A percentile compares a stretch with the other conserved stretches of the same genome.
These are phyloP conservation scores for Amniataba percoides DNA, from an alignment of 2,797 vertebrate genomes.

Conservation along the genomic window DNA sequence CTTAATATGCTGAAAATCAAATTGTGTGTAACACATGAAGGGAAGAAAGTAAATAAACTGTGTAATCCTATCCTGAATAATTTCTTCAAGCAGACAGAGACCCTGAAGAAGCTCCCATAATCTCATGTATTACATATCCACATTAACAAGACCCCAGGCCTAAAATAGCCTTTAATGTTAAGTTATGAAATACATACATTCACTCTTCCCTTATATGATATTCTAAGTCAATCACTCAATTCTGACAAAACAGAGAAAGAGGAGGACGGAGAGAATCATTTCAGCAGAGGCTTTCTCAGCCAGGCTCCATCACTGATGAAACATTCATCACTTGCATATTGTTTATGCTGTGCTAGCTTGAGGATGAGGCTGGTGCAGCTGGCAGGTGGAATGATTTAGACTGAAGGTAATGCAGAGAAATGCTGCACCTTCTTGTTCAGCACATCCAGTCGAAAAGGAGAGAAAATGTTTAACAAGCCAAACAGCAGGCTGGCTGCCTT, in stretches of 20 bases:
- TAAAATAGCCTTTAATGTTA: neutral
- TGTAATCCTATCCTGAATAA: too few species aligned
- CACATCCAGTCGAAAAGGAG: neutral
- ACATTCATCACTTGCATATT: constrained; percentile 46
- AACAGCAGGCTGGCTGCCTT: constrained; percentile 16
- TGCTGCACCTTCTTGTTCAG: neutral
- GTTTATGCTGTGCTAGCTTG: constrained; percentile 30
- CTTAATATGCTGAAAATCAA: too few species aligned
- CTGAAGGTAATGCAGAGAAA: constrained; percentile 17
- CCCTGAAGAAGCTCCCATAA: neutral
- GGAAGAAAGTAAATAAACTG: too few species aligned
- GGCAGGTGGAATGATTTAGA: constrained; percentile 49
- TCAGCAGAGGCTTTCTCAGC: constrained; percentile 2
- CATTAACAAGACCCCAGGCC: neutral
- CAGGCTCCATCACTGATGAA: constrained; percentile 27
- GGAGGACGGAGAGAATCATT: neutral
- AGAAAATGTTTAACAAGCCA: constrained; percentile 15
- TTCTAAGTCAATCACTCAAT: neutral
- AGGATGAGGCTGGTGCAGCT: constrained; percentile 33
- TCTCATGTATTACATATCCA: constrained; percentile 2
- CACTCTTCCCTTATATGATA: neutral
- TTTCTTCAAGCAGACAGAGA: too few species aligned
- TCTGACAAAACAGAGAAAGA: neutral
- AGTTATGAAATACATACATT: neutral
- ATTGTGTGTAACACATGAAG: too few species aligned